Base-by-base conservation (phyloP, 2,888 invertebrate genomes). In the Thecophora atra region DNA sequence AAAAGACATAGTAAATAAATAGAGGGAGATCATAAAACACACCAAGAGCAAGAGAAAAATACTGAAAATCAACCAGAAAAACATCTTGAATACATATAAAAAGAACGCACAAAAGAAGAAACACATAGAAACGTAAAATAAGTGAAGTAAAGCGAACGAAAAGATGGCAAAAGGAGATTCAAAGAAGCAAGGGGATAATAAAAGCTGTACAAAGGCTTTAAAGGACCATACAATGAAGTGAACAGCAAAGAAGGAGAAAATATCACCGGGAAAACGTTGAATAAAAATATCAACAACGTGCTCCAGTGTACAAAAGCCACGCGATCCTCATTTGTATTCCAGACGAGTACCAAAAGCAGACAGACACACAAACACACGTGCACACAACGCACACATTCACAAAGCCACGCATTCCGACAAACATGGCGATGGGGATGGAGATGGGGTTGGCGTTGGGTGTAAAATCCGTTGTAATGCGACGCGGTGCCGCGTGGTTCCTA, bases 241-340 rank as follows among this genome's bases (percentile, higher is more conserved):
- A 47, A 47, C 47, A 47, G 11, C 3, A 37, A 37, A 37, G 37
- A 37, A 2, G 51, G 37, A 67, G 37, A 52, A 62, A 60, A 60
- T 60, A 47, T 1, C n/a, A 47, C 6, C n/a, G 11, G 11, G 7
- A 37, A 37, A 37, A 2, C 37, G 37, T 8, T 37, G 37, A 11
- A 37, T 6, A 37, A 37, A 37, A 37, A 37, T 37, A 37, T 8
- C 37, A 37, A 37, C 37, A 37, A 37, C 37, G 37, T 37, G 37
- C 47, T n/a, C 47, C n/a, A 15, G 47, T n/a, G 47, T 1, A 47
- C 47, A 47, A 47, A 47, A 47, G 47, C 13, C 17, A 78, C 80
- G 80, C 78, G 79, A 81, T 81, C 79, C 83, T 83, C 83, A 83
- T 83, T 83, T 84, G 82, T 84, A 83, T 83, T 83, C 83, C 83